Evolutionary conservation across 2,797 vertebrate species (phyloP).

Genomic region (Pipistrellus nathusii): DNA sequence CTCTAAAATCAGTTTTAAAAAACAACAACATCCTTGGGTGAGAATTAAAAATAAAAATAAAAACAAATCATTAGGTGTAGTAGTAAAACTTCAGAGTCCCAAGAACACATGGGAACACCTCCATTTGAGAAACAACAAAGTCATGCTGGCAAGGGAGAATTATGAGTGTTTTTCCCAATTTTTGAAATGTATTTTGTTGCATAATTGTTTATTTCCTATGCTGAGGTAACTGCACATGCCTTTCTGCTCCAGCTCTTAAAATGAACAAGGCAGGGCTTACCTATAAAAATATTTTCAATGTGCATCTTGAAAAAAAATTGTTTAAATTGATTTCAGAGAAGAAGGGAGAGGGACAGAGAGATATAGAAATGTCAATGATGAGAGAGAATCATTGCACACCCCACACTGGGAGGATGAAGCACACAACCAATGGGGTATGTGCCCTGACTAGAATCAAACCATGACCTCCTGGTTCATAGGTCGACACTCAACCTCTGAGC

Average conservation of each 20-base stretch:
- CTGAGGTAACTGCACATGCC: background rate
- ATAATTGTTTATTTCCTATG: background rate
- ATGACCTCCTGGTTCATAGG: too few relatives aligned
- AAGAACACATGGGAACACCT: background rate
- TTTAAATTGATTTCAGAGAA: too few relatives aligned
- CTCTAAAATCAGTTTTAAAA: background rate
- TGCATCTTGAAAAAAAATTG: background rate
- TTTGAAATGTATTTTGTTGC: constrained; percentile 23
- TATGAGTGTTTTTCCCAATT: background rate
- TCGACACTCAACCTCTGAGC: too few relatives aligned
- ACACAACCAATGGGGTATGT: too few relatives aligned
- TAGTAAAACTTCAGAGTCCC: background rate
- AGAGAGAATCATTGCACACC: too few relatives aligned
- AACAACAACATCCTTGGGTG: background rate
- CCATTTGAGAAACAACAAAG: background rate
- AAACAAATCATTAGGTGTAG: background rate
- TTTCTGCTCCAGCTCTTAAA: constrained; percentile 10
- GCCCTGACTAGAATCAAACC: too few relatives aligned
- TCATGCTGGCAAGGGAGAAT: background rate
- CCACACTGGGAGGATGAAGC: too few relatives aligned
- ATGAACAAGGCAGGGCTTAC: background rate
- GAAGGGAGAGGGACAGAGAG: too few relatives aligned
- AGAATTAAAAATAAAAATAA: background rate
- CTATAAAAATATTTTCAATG: background rate
- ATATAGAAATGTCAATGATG: too few relatives aligned